Percentiles rank a stretch among this genome's conserved stretches.
Conservation (phyloP, 2,888 invertebrate genomes). For the Suillia variegata region DNA sequence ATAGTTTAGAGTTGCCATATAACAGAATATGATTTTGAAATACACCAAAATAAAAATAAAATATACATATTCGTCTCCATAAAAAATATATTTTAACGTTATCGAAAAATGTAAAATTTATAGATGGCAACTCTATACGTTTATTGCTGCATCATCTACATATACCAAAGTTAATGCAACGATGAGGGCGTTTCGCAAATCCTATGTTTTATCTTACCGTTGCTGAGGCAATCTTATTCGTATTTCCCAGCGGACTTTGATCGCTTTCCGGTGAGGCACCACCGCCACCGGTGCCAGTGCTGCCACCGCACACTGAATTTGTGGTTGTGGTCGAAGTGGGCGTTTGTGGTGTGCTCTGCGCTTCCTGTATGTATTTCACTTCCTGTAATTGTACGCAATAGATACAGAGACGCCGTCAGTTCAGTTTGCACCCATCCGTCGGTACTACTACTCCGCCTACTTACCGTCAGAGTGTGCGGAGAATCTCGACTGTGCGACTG, state of each 20-base stretch:
- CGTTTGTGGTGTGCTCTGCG: slow-evolving; percentile 57
- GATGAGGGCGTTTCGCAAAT: not conserved
- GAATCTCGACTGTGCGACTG: slow-evolving; percentile 67
- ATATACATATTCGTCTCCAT: not conserved
- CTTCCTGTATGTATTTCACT: slow-evolving; percentile 60
- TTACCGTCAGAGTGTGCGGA: slow-evolving; percentile 73
- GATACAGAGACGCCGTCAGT: not conserved
- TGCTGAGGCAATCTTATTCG: slow-evolving; percentile 81
- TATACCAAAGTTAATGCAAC: not conserved
- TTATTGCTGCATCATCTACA: not conserved
- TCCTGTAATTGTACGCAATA: slow-evolving; percentile 44
- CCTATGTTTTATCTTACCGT: slow-evolving; percentile 74
- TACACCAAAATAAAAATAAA: no score
- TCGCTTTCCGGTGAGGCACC: slow-evolving; percentile 53
- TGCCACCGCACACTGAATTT: slow-evolving; percentile 67
- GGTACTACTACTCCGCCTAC: no score
- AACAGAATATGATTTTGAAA: not conserved
- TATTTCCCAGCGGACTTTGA: slow-evolving; percentile 49
- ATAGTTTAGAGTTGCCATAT: not conserved
- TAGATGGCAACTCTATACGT: not conserved
- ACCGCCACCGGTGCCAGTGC: slow-evolving; percentile 45
- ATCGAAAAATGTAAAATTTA: no score
- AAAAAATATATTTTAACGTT: no score
- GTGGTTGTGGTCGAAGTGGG: slow-evolving; percentile 63
- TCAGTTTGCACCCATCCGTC: not conserved